Conservation (phyloP, 2,797 vertebrate genomes). For the Manis crassicaudata region DNA sequence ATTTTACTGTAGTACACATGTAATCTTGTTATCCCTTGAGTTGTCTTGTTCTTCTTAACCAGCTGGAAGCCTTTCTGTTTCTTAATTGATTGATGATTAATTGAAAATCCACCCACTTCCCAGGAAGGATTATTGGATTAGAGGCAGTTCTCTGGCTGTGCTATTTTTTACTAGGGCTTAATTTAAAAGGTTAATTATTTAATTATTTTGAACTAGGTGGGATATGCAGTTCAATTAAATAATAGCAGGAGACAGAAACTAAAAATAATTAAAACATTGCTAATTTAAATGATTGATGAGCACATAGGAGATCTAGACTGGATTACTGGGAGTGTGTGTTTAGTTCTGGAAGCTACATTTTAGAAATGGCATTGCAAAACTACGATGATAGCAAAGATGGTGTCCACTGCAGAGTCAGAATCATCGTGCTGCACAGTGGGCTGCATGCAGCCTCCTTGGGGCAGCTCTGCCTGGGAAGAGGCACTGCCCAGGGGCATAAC, state of each 20-base stretch:
- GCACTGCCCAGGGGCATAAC: rapidly evolving
- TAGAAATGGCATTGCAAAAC: neutral
- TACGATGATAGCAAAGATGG: rapidly evolving
- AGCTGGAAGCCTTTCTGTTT: constrained; percentile 22
- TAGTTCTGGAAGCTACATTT: neutral
- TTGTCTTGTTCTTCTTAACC: constrained; percentile 11
- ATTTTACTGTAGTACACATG: neutral
- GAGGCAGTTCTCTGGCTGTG: neutral
- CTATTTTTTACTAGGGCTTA: neutral
- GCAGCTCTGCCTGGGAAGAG: neutral
- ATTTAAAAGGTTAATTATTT: constrained; percentile 48
- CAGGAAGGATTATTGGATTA: neutral
- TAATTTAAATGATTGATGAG: constrained; percentile 26
- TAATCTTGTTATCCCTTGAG: neutral
- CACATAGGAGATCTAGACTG: neutral
- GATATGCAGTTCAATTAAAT: constrained; percentile 41
- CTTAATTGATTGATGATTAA: neutral
- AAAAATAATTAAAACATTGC: constrained; percentile 36
- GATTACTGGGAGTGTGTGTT: neutral
- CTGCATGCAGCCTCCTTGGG: rapidly evolving
- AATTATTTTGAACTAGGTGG: constrained; percentile 14
- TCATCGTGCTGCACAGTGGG: rapidly evolving
- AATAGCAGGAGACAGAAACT: neutral
- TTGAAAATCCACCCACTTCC: neutral
- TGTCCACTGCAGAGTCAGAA: rapidly evolving